Evolutionary conservation across 2,888 invertebrate species (phyloP).

Genomic region (Pseudanteris insignis): DNA sequence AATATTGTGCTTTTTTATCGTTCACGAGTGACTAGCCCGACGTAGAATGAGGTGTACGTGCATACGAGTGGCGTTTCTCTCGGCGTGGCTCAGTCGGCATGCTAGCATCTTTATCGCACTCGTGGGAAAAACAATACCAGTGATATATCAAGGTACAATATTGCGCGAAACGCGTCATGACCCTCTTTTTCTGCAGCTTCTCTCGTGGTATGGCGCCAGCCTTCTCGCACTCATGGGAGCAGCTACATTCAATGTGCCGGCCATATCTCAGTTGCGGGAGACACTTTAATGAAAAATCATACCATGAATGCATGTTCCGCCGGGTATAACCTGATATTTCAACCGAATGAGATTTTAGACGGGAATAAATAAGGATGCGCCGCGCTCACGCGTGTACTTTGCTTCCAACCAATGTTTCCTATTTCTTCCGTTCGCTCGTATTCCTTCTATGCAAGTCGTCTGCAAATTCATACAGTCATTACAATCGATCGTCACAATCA

Average conservation of each 20-base stretch:
- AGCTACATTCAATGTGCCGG: slow-evolving; percentile 64
- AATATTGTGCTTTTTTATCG: slow-evolving; percentile 39
- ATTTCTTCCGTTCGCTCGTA: slow-evolving; percentile 37
- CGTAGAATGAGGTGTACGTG: slow-evolving; percentile 41
- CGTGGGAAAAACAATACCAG: slow-evolving; percentile 56
- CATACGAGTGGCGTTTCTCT: slow-evolving; percentile 30
- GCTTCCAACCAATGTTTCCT: slow-evolving; percentile 26
- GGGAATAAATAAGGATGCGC: slow-evolving; percentile 60
- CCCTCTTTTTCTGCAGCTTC: slow-evolving; percentile 33
- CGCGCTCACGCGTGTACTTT: slow-evolving; percentile 24
- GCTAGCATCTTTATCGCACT: slow-evolving; percentile 60
- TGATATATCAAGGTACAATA: slow-evolving; percentile 59
- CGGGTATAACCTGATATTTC: slow-evolving; percentile 58
- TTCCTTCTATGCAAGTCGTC: slow-evolving; percentile 29
- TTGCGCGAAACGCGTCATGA: slow-evolving; percentile 55
- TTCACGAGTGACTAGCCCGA: slow-evolving; percentile 37
- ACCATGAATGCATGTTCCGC: slow-evolving; percentile 58
- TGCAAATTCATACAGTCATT: slow-evolving; percentile 34
- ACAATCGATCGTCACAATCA: slow-evolving; percentile 23
- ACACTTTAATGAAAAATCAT: slow-evolving; percentile 67
- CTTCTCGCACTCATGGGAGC: slow-evolving; percentile 50
- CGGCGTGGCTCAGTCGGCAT: slow-evolving; percentile 23
- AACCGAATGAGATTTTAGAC: slow-evolving; percentile 55
- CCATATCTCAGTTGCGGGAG: slow-evolving; percentile 62
- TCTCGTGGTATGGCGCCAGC: slow-evolving; percentile 17